Evolutionary conservation across 2,113 vertebrate species (phyloP), one percentile per base, ranked within the genome.

Genomic region (Corapipo altera): DNA sequence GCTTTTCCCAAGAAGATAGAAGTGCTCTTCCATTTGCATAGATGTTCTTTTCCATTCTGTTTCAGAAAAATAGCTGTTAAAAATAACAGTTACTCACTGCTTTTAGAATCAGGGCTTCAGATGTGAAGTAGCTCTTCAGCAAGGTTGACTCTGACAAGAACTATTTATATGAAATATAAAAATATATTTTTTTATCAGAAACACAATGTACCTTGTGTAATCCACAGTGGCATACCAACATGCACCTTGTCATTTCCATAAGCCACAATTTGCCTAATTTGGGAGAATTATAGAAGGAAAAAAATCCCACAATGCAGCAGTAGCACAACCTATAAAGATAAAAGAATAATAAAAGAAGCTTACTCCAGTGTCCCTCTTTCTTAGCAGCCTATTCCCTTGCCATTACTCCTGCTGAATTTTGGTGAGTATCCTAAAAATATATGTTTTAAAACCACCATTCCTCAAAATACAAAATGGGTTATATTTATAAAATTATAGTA

Each of bases 11-110:
- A 64, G 52, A 93, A 71, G 9, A 69, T 0, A 37, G 21, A 87
- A 77, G 17, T 8, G 16, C n/a, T 80, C 59, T 62, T 62, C 13
- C n/a, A 71, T 91, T 85, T 95, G 67, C 58, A 76, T 49, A 83
- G 44, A 55, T 44, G 15, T 43, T 72, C 21, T 82, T 91, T 67
- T 37, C 46, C 52, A 61, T 83, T 79, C 51, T 22, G 8, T 65
- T 93, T 79, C 85, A 87, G 43, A 64, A 15, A 78, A 75, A 93
- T 4, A 65, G 24, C 12, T 72, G 78, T 67, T 57, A 85, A 77
- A 88, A 85, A 49, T 49, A 84, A 61, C 33, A 61, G 9, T 67
- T 87, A 51, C 8, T 43, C 26, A 37, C 3, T 48, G 44, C 20
- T 72, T 91, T 73, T 55, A 20, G 32, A 72, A 51, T 73, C 27